These are phyloP conservation scores for Lasioglossum villosulum DNA, from an alignment of 2,888 invertebrate species.

Conservation along the genomic window DNA sequence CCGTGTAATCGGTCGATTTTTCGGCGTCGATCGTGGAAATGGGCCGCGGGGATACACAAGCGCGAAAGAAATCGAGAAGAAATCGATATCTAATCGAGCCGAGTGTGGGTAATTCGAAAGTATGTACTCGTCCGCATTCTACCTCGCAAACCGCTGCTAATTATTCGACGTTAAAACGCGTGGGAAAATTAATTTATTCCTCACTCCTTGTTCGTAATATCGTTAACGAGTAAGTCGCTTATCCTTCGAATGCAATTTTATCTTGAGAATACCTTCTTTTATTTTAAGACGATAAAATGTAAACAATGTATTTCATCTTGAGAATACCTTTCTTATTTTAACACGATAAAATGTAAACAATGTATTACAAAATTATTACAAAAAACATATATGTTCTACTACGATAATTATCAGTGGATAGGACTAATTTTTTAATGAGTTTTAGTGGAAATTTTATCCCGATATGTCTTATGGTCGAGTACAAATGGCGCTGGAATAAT, in stretches of 20 bases:
- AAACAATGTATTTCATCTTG: background rate
- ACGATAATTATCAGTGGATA: no score
- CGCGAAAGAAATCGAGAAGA: constrained; percentile 36
- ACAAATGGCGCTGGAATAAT: no score
- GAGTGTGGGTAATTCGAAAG: constrained; percentile 56
- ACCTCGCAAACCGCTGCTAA: background rate
- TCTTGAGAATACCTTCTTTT: no score
- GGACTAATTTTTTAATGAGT: no score
- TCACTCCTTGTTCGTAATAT: background rate
- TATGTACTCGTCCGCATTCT: constrained; percentile 6
- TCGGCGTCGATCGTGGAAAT: constrained; percentile 23
- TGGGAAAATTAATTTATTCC: background rate
- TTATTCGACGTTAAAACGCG: background rate
- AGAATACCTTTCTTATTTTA: no score
- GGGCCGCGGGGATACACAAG: constrained; percentile 4
- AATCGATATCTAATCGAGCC: constrained; percentile 56
- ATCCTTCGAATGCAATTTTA: background rate
- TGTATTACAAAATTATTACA: no score
- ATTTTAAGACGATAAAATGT: no score
- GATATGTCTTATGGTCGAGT: no score
- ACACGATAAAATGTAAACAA: no score
- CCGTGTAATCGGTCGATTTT: constrained; percentile 5
- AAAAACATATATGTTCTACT: no score
- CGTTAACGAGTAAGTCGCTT: background rate
- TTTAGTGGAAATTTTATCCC: no score